A percentile compares a stretch with the other conserved stretches of the same genome.
phyloP scores from a whole-genome alignment of 2,888 invertebrate genomes.

The Cephus spinipes region DNA sequence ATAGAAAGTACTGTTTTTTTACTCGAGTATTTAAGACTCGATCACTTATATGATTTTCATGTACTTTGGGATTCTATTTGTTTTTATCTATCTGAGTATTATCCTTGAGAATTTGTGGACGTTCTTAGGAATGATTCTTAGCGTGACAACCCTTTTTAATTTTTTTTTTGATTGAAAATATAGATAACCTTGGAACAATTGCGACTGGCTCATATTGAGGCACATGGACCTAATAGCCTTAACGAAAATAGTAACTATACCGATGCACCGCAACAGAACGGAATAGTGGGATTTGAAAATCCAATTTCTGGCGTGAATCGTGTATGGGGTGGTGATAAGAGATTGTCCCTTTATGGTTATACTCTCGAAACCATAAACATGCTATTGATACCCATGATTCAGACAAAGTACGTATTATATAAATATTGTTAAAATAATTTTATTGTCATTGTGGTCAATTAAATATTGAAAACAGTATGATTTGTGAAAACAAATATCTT shows the following conservation, averaged over 20 bases:
- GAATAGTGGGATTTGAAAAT: conserved; percentile 47
- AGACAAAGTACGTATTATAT: conserved; percentile 79
- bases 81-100: background rate
- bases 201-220: conserved; percentile 73
- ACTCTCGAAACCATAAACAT: conserved; percentile 95
- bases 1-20: background rate
- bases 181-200: conserved; percentile 87
- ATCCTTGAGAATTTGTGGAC: background rate
- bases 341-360: conserved; percentile 92
- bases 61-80: background rate
- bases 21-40: background rate
- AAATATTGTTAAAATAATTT: conserved; percentile 9
- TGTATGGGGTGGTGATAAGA: conserved; percentile 77
- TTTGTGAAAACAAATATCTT: background rate
- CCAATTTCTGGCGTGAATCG: conserved; percentile 63
- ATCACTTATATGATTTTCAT: background rate
- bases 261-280: conserved; percentile 61
- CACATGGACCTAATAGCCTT: conserved; percentile 61
- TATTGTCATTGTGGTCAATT: background rate
- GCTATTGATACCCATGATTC: conserved; percentile 95
- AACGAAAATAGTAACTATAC: conserved; percentile 53
- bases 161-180: conserved; percentile 16
- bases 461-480: background rate
- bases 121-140: background rate
- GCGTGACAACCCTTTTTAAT: background rate